Conservation (phyloP, 2,797 vertebrate species). For the Acrossocheilus wenchowensis region DNA sequence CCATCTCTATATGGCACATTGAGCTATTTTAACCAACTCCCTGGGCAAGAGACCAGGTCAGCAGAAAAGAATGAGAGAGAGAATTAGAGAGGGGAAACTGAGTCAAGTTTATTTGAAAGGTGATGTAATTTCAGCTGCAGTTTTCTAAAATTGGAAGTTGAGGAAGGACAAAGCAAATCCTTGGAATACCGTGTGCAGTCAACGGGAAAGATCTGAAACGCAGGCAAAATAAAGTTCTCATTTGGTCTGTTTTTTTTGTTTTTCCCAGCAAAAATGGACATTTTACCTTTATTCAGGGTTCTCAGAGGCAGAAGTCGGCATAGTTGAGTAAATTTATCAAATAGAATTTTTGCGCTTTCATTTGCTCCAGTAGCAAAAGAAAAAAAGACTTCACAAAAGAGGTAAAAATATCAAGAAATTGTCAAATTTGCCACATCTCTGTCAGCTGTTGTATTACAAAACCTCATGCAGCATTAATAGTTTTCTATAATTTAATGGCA, state of each 20-base stretch:
- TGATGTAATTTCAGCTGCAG: conserved; percentile 56
- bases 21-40: conserved; percentile 45
- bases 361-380: background rate
- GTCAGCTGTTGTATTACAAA: background rate
- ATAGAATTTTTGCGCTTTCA: background rate
- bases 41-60: conserved; percentile 20
- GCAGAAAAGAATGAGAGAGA: conserved; percentile 36
- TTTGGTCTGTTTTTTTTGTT: background rate
- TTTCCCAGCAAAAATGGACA: background rate
- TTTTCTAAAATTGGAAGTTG: conserved; percentile 65
- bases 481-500: background rate
- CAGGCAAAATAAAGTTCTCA: background rate
- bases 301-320: background rate
- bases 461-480: background rate
- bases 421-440: background rate
- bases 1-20: background rate
- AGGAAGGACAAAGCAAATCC: conserved; percentile 38
- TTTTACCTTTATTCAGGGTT: background rate
- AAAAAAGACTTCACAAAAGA: background rate
- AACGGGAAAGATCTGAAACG: background rate
- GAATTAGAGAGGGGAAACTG: conserved; percentile 35
- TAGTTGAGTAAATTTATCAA: background rate
- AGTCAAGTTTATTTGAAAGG: conserved; percentile 58
- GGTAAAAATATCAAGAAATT: background rate
- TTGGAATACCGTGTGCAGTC: conserved; percentile 6